Conservation (phyloP, 2,888 invertebrate species). For the Stegophylla sp. region DNA sequence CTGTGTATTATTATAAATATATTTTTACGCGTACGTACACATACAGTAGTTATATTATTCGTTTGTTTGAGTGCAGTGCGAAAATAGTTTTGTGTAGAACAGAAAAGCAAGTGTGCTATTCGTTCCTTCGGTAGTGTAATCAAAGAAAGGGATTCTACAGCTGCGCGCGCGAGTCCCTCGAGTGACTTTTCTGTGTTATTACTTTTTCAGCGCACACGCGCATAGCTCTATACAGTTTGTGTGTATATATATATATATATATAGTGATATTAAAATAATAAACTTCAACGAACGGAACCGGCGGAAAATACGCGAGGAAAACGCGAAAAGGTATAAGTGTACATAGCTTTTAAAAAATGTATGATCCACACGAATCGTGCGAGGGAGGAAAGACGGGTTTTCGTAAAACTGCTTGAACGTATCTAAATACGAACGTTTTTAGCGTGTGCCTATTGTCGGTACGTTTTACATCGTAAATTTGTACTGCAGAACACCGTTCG, state of each 20-base stretch:
- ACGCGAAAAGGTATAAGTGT: neutral
- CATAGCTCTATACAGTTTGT: neutral
- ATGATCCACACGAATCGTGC: neutral
- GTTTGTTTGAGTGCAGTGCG: constrained; percentile 34
- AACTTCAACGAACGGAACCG: constrained; percentile 23
- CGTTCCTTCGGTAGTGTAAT: constrained; percentile 30
- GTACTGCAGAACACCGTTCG: no score
- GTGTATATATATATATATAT: neutral
- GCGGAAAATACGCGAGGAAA: neutral
- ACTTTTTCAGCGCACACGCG: constrained; percentile 11
- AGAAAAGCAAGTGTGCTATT: constrained; percentile 29
- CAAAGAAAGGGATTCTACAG: constrained; percentile 47
- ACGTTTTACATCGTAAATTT: no score
- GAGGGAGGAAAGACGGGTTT: neutral
- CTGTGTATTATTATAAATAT: neutral
- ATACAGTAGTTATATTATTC: constrained; percentile 2
- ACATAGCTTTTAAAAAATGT: constrained; percentile 9
- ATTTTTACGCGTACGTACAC: neutral
- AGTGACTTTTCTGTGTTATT: constrained; percentile 43
- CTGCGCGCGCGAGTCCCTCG: constrained; percentile 23
- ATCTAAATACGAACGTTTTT: neutral
- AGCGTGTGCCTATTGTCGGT: neutral
- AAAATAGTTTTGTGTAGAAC: constrained; percentile 27
- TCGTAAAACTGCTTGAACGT: constrained; percentile 21
- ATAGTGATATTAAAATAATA: constrained; percentile 40